phyloP scores from a whole-genome alignment of 2,888 invertebrate genomes.

The Parnassius glacialis region DNA sequence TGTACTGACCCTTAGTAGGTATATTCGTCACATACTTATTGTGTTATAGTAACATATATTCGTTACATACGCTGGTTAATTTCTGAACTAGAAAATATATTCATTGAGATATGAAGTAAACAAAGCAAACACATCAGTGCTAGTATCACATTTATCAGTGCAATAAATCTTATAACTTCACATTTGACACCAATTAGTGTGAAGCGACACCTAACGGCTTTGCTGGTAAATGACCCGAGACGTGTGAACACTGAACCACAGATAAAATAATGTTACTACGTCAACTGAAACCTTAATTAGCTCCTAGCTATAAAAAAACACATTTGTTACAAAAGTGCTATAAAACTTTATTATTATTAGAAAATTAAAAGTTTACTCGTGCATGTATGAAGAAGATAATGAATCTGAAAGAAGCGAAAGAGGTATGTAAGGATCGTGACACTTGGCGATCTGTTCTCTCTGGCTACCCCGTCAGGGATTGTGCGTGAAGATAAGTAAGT shows the following conservation, averaged over 20 bases:
- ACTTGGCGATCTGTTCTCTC: too few species aligned
- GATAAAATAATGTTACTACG: too few species aligned
- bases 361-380: too few species aligned
- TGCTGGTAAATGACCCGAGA: conserved; percentile 30
- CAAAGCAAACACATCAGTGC: not conserved
- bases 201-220: conserved; percentile 34
- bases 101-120: not conserved
- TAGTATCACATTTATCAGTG: not conserved
- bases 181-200: conserved; percentile 37
- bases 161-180: conserved; percentile 32
- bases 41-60: not conserved
- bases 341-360: too few species aligned
- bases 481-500: too few species aligned
- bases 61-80: not conserved
- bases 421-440: too few species aligned
- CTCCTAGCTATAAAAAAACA: not conserved
- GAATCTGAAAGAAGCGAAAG: too few species aligned
- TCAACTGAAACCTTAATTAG: conserved; percentile 33
- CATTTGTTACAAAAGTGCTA: not conserved
- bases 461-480: too few species aligned
- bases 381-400: too few species aligned
- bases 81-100: not conserved
- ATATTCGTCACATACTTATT: too few species aligned
- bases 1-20: too few species aligned
- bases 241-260: conserved; percentile 32